Conservation (phyloP, 2,888 invertebrate species). For the Pristionchus mayeri region DNA sequence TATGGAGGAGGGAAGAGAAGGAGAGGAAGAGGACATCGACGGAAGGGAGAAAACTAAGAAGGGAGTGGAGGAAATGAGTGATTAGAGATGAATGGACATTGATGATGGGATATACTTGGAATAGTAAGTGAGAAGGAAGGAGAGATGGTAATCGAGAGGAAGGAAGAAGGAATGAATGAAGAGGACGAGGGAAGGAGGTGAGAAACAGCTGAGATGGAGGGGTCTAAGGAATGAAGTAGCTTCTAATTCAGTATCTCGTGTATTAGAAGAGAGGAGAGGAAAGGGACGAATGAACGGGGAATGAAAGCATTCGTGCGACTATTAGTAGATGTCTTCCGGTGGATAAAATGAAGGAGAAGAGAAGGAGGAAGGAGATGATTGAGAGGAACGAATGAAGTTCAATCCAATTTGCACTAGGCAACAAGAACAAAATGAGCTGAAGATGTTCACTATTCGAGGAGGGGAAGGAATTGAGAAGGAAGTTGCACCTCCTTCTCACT, state of each 20-base stretch:
- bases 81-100: constrained; percentile 34
- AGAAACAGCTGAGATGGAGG: constrained; percentile 6
- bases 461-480: not conserved
- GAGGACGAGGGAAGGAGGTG: too few relatives aligned
- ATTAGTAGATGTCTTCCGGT: constrained; percentile 35
- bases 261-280: constrained; percentile 24
- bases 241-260: constrained; percentile 1
- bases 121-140: not conserved
- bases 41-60: not conserved
- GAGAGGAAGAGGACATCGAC: constrained; percentile 21
- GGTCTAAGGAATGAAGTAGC: constrained; percentile 16
- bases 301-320: constrained; percentile 26
- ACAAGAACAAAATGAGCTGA: not conserved
- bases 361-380: not conserved
- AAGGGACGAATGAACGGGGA: constrained; percentile 31
- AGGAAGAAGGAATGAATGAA: not conserved
- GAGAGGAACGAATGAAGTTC: too few relatives aligned
- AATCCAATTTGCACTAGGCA: not conserved
- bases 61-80: not conserved
- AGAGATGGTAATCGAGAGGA: not conserved
- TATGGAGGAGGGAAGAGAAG: constrained; percentile 25
- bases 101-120: not conserved
- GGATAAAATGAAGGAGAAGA: not conserved
- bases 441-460: not conserved
- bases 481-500: not conserved